Evolutionary conservation across 2,888 invertebrate species (phyloP).

Genomic region (Neoascia interrupta): DNA sequence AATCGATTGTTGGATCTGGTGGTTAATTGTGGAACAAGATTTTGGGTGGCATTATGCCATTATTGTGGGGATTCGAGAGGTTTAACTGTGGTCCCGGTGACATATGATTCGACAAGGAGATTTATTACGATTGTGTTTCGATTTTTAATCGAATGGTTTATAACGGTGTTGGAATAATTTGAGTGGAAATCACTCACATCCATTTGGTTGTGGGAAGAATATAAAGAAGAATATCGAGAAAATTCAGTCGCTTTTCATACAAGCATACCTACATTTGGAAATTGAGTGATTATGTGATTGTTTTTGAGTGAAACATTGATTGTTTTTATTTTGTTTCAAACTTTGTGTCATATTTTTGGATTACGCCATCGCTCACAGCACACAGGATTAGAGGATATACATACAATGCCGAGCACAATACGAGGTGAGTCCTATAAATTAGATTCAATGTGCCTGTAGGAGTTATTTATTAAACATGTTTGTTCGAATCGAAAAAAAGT

Average conservation of each 20-base stretch:
- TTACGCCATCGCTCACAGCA: slow-evolving; percentile 1
- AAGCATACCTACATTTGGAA: slow-evolving; percentile 11
- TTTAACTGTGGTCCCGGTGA: slow-evolving; percentile 21
- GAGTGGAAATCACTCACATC: not conserved
- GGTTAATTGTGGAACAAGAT: slow-evolving; percentile 13
- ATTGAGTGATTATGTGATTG: slow-evolving; percentile 50
- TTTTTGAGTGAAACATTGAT: slow-evolving; percentile 29
- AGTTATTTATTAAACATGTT: too few species aligned
- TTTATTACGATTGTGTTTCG: not conserved
- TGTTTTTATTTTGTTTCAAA: slow-evolving; percentile 27
- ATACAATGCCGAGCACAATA: slow-evolving; percentile 77
- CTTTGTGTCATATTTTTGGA: slow-evolving; percentile 44
- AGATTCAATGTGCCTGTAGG: too few species aligned
- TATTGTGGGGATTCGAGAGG: slow-evolving; percentile 30
- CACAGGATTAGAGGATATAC: slow-evolving; percentile 46
- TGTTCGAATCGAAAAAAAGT: too few species aligned
- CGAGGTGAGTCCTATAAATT: slow-evolving; percentile 77
- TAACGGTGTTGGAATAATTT: slow-evolving; percentile 27
- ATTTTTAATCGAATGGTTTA: slow-evolving; percentile 1
- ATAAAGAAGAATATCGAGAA: not conserved
- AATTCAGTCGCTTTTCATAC: not conserved
- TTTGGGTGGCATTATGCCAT: slow-evolving; percentile 20
- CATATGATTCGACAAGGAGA: slow-evolving; percentile 31
- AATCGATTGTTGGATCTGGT: not conserved
- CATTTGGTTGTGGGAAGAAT: slow-evolving; percentile 2